Conservation (phyloP, 2,888 invertebrate genomes). For the Eristalis intricaria region DNA sequence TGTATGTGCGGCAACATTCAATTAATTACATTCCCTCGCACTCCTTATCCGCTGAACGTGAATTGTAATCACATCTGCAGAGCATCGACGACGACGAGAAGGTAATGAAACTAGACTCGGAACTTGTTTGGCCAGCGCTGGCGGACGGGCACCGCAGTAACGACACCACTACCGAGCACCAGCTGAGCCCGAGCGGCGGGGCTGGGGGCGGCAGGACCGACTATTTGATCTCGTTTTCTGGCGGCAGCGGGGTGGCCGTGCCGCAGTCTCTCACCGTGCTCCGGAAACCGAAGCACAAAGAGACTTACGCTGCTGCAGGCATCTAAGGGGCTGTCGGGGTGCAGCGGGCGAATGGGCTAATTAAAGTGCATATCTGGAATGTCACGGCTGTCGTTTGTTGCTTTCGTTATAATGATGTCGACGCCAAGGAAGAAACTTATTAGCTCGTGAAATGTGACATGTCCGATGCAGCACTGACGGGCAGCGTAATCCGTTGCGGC, state of each 20-base stretch:
- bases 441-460: neutral
- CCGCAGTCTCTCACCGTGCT: neutral
- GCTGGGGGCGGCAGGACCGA: constrained; percentile 21
- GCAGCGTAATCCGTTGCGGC: neutral
- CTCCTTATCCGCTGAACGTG: constrained; percentile 55
- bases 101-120: constrained; percentile 42
- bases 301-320: neutral
- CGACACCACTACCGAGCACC: constrained; percentile 25
- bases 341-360: constrained; percentile 23
- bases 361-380: constrained; percentile 59
- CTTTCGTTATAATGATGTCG: neutral
- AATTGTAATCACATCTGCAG: constrained; percentile 53
- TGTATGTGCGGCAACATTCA: constrained; percentile 48
- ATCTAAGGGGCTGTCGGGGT: neutral
- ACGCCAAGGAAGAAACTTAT: neutral
- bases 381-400: constrained; percentile 18
- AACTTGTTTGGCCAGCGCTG: constrained; percentile 21
- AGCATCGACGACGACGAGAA: neutral
- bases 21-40: constrained; percentile 52
- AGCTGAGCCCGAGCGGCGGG: constrained; percentile 9
- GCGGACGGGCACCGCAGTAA: constrained; percentile 9
- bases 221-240: constrained; percentile 54
- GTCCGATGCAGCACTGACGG: neutral
- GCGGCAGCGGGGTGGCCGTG: constrained; percentile 22
- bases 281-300: neutral